These are phyloP conservation scores for Anguilla japonica DNA, from an alignment of 2,113 vertebrate genomes.

Conservation along the genomic window DNA sequence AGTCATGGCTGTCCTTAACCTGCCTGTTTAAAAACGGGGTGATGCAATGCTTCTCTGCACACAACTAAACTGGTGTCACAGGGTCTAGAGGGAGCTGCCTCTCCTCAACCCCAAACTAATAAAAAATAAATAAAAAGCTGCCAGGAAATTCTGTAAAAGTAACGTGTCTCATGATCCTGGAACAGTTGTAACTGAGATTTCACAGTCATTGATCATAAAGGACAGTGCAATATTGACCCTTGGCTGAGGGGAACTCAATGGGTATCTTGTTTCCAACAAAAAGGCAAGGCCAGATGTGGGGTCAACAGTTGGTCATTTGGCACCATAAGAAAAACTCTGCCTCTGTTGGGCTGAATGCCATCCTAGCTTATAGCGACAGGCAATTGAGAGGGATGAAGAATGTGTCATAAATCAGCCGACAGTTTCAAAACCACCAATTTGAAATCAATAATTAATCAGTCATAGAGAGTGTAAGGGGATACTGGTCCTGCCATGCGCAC, in stretches of 20 bases:
- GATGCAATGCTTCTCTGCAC: neutral
- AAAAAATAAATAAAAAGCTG: neutral
- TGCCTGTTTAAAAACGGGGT: neutral
- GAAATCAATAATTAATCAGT: neutral
- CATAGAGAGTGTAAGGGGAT: neutral
- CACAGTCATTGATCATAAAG: neutral
- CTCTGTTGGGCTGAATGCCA: neutral
- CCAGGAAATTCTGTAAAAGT: neutral
- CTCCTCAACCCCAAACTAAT: neutral
- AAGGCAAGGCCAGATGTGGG: neutral
- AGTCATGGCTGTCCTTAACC: neutral
- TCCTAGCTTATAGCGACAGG: neutral
- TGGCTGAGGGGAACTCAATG: neutral
- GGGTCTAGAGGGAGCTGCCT: neutral
- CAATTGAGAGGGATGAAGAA: neutral
- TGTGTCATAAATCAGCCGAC: neutral
- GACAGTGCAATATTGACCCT: neutral
- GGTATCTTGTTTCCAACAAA: neutral
- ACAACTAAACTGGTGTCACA: neutral
- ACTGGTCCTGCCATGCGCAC: neutral
- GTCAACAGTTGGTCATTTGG: neutral
- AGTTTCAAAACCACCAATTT: neutral
- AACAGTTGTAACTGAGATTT: neutral
- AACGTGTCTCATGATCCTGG: neutral
- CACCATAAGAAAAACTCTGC: neutral